A percentile compares a stretch with the other conserved stretches of the same genome.
phyloP scores from a whole-genome alignment of 2,797 vertebrate species.

The Caiman crocodilus region DNA sequence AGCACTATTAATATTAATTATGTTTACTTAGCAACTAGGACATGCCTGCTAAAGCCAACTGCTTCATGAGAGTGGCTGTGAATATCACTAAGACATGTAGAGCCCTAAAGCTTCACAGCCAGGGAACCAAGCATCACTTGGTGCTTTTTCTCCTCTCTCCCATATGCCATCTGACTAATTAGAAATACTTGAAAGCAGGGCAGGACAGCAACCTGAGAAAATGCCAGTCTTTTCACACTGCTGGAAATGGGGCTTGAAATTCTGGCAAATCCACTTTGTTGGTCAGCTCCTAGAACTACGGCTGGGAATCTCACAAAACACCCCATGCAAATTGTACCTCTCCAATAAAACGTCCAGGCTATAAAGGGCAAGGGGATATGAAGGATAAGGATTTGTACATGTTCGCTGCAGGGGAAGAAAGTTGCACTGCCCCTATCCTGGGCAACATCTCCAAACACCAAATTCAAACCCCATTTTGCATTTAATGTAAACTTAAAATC shows the following conservation, averaged over 20 bases:
- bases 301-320: not conserved
- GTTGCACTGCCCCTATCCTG: not conserved
- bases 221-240: not conserved
- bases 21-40: not conserved
- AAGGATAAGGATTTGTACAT: not conserved
- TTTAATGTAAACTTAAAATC: not conserved
- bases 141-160: not conserved
- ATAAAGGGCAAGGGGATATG: not conserved
- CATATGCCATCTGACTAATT: not conserved
- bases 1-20: constrained; percentile 40
- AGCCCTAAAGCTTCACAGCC: not conserved
- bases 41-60: not conserved
- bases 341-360: not conserved
- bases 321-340: not conserved
- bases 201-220: not conserved
- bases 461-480: not conserved
- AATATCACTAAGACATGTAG: not conserved
- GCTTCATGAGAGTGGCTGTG: not conserved
- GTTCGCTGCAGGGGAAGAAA: not conserved
- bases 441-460: too few relatives aligned
- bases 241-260: not conserved
- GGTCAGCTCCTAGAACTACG: not conserved
- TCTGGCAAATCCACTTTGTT: not conserved
- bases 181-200: not conserved
- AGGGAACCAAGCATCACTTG: not conserved